Percentiles rank a stretch among this genome's conserved stretches.
Conservation (phyloP, 2,797 vertebrate species). For the Spheniscus humboldti region DNA sequence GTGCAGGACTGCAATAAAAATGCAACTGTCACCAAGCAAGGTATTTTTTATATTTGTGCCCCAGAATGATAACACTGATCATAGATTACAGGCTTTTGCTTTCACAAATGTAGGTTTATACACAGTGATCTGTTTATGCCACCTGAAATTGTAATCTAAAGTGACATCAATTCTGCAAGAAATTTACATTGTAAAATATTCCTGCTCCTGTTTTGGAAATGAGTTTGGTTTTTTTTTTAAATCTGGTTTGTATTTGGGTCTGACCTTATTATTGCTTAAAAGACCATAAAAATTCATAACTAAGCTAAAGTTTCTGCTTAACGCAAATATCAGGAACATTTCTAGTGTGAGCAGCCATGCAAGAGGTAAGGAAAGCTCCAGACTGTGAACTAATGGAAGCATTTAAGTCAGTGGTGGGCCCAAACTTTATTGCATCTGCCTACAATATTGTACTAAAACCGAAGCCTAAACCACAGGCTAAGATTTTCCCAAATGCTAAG, state of each 20-base stretch:
- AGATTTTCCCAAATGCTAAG: neutral
- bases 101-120: neutral
- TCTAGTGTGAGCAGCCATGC: neutral
- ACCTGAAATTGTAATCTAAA: neutral
- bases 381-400: neutral
- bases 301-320: neutral
- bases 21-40: neutral
- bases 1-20: neutral
- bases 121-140: neutral
- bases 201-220: neutral
- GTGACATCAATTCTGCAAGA: neutral
- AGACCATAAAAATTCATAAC: neutral
- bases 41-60: neutral
- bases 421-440: neutral
- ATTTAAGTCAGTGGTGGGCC: neutral
- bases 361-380: neutral
- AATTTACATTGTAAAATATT: neutral
- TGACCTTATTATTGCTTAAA: constrained; percentile 42
- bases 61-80: neutral
- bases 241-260: neutral
- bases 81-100: neutral
- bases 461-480: neutral
- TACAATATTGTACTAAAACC: neutral
- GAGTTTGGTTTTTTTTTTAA: too few relatives aligned
- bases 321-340: neutral